Percentiles rank a stretch among this genome's conserved stretches.
These are phyloP conservation scores for Rosalia funebris DNA, from an alignment of 2,888 invertebrate genomes.

Conservation along the genomic window DNA sequence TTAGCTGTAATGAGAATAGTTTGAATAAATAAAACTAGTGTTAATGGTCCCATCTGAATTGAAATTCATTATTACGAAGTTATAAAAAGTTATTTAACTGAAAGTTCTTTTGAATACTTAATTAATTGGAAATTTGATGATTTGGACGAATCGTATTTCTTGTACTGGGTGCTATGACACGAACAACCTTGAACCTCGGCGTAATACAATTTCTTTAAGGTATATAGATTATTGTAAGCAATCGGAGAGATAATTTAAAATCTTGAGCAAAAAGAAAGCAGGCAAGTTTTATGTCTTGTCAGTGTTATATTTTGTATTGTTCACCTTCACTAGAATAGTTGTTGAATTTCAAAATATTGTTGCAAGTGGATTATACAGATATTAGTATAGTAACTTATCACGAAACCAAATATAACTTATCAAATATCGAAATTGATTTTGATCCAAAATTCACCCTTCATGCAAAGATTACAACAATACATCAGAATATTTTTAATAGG, in stretches of 20 bases:
- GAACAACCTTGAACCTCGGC: constrained; percentile 5
- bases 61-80: constrained; percentile 17
- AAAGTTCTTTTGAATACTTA: constrained; percentile 20
- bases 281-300: too few species aligned
- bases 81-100: constrained; percentile 27
- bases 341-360: too few species aligned
- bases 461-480: too few species aligned
- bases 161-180: constrained; percentile 1
- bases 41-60: constrained; percentile 24
- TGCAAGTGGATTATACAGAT: too few species aligned
- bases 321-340: too few species aligned
- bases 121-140: constrained; percentile 20
- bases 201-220: not conserved
- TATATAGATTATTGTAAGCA: not conserved
- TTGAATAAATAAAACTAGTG: constrained; percentile 23
- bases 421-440: too few species aligned
- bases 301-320: too few species aligned
- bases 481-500: too few species aligned
- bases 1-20: constrained; percentile 23
- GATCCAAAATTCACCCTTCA: too few species aligned
- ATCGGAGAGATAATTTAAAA: not conserved
- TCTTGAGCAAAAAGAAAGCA: not conserved
- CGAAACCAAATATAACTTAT: too few species aligned
- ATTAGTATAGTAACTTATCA: too few species aligned
- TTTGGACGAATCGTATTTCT: constrained; percentile 7